Conservation (phyloP, 2,888 invertebrate species). For the Electrophaes corylata region DNA sequence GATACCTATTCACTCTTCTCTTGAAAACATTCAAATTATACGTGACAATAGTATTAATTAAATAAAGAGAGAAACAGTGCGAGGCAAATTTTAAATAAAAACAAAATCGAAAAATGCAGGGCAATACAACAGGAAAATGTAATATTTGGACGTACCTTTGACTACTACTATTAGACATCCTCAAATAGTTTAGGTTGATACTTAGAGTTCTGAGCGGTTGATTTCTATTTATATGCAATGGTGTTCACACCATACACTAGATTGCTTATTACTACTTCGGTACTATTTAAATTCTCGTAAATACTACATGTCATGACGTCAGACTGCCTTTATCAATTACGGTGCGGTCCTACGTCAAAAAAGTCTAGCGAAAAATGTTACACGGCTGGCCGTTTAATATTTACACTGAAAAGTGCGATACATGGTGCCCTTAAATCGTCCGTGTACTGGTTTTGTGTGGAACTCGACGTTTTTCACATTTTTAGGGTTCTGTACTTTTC, state of each 20-base stretch:
- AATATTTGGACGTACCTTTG: no score
- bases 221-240: no score
- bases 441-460: background rate
- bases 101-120: no score
- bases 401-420: slow-evolving; percentile 48
- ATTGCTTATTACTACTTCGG: slow-evolving; percentile 5
- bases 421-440: slow-evolving; percentile 15
- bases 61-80: no score
- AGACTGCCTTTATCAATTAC: slow-evolving; percentile 80
- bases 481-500: background rate
- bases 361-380: slow-evolving; percentile 59
- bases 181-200: no score
- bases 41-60: no score
- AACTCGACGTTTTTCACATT: background rate
- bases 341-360: slow-evolving; percentile 64
- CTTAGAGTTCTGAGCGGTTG: no score
- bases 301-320: slow-evolving; percentile 75
- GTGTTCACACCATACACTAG: background rate
- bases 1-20: no score
- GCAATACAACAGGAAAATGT: no score
- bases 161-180: no score
- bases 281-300: slow-evolving; percentile 80
- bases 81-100: no score
- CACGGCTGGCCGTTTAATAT: slow-evolving; percentile 62
- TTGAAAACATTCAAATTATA: no score